Evolutionary conservation across 2,888 invertebrate species (phyloP).

Genomic region (Sympetrum striolatum): DNA sequence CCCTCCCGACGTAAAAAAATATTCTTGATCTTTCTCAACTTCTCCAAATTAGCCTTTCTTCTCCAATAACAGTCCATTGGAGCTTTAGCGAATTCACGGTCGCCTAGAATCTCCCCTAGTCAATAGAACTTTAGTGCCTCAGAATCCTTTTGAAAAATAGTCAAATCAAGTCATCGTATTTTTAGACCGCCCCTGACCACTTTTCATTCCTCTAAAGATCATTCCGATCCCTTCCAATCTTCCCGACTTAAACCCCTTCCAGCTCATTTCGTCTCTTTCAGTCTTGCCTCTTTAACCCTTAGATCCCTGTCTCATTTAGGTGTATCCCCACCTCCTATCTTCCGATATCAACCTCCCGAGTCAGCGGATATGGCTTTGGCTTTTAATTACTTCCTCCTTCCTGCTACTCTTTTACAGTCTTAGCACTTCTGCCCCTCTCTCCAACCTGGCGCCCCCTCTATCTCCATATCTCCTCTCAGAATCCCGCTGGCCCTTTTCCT

Average conservation of each 20-base stretch:
- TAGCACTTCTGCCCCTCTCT: not conserved
- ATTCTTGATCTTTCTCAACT: too few relatives aligned
- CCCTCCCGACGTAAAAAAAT: too few relatives aligned
- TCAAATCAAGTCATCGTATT: too few relatives aligned
- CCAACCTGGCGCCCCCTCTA: not conserved
- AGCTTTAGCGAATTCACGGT: too few relatives aligned
- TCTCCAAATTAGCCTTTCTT: too few relatives aligned
- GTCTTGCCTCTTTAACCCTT: not conserved
- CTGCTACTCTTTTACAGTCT: not conserved
- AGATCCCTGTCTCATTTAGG: not conserved
- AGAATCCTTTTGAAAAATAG: too few relatives aligned
- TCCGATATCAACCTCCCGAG: not conserved
- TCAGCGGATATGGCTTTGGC: conserved; percentile 43
- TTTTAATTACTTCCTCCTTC: conserved; percentile 37
- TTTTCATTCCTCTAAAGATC: not conserved
- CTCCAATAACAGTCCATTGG: too few relatives aligned
- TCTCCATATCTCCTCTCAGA: not conserved
- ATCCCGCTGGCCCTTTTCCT: not conserved
- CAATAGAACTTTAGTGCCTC: too few relatives aligned
- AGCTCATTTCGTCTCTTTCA: not conserved
- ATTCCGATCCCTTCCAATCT: not conserved
- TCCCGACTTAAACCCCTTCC: not conserved
- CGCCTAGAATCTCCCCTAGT: too few relatives aligned
- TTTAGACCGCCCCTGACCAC: not conserved
- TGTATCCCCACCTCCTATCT: not conserved